Evolutionary conservation across 92 coral and sea anemone genomes (phyloP).

Genomic region (Epizoanthus ramosus): DNA sequence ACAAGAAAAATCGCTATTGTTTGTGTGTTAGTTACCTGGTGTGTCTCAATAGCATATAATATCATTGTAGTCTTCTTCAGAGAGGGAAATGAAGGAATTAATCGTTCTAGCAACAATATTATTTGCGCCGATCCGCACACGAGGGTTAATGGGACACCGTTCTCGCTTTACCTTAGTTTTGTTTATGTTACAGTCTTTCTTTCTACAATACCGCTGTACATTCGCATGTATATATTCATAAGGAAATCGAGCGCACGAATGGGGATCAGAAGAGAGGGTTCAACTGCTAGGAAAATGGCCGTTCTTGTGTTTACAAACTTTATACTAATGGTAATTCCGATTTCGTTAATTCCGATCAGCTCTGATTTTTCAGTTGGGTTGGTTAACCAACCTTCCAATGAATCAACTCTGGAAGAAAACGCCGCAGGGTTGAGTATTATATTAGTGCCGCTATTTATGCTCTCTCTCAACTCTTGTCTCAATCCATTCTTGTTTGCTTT

Average conservation of each 20-base stretch:
- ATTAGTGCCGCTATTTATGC: slow-evolving; percentile 10
- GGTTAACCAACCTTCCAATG: not conserved
- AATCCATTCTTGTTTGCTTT: not conserved
- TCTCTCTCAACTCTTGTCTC: slow-evolving; percentile 28
- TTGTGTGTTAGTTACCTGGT: too few species aligned
- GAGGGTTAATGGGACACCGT: not conserved
- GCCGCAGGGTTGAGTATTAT: not conserved
- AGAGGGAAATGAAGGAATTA: too few species aligned
- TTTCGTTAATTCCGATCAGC: slow-evolving; percentile 22
- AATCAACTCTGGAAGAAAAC: not conserved
- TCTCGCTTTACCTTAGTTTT: not conserved
- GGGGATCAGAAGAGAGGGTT: slow-evolving; percentile 11
- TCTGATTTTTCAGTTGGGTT: not conserved
- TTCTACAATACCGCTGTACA: too few species aligned
- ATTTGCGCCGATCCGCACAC: slow-evolving; percentile 5
- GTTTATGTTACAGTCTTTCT: not conserved
- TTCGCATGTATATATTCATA: slow-evolving; percentile 14
- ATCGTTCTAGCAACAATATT: not conserved
- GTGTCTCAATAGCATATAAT: too few species aligned
- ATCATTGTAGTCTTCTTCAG: too few species aligned
- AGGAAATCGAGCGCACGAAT: not conserved
- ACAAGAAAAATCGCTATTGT: too few species aligned
- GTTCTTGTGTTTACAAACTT: slow-evolving; percentile 4
- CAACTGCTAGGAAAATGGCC: slow-evolving; percentile 24
- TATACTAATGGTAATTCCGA: slow-evolving; percentile 14